Base-by-base conservation (phyloP, 1,140 invertebrate species). In the Diorhabda elongata region DNA sequence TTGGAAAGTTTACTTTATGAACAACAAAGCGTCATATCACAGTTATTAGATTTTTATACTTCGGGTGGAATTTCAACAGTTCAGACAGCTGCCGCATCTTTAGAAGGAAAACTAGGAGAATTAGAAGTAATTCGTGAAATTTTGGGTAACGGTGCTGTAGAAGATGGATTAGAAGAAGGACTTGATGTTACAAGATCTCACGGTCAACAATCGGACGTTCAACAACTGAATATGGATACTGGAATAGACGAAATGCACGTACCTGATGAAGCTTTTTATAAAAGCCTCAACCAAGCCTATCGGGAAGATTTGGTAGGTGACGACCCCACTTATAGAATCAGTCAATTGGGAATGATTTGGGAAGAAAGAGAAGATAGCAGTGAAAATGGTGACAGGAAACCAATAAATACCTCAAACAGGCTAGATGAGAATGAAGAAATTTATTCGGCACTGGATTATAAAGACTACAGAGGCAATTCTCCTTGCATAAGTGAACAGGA, bases 21-120 rank as follows among this genome's bases (percentile, higher is more conserved):
- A 77, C 94, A 97, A 81, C 94, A 96, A 78, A 90, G 90, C 70
- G 92, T 96, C n/a, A 95, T 97, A 67, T 88, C 89, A 42, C 94
- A 95, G 78, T 82, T 97, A 74, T 88, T 96, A 78, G 91, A 92
- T 76, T 90, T 93, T 76, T 94, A 93, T 76, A 83, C 73, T 76
- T 79, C 45, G 72, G 83, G 61, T 64, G 74, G 68, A 72, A 80
- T 42, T 44, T 45, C 64, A 42, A 56, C 67, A 3, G 58, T 43
- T 4, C 58, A 44, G 11, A 59, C 63, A 11, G 69, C 67, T 11
- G 68, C 68, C 41, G 71, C 68, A 3, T 70, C 68, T 42, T 52
- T 73, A 26, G 71, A 75, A 61, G 74, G 74, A 3, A 60, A 71
- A 61, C 63, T 75, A 41, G 75, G 85, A 78, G 82, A 86, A 71